Evolutionary conservation across 1,140 invertebrate genomes (phyloP).

Genomic region (Trichonephila clavata): DNA sequence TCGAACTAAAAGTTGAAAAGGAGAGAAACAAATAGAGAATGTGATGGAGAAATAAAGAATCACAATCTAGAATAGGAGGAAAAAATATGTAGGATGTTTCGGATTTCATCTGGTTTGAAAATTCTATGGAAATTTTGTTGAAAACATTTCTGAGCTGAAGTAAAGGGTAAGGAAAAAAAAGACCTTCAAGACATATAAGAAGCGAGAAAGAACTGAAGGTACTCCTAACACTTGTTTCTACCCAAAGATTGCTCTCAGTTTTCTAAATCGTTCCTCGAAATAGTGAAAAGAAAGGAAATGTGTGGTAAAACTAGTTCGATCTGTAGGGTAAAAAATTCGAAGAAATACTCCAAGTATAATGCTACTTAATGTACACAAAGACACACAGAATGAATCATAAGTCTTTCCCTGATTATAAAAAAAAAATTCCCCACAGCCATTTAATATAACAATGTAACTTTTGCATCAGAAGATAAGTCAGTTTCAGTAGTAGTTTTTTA

Average conservation of each 20-base stretch:
- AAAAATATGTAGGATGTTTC: constrained; percentile 2
- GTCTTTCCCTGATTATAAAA: no score
- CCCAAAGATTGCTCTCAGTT: background rate
- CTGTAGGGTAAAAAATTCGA: constrained; percentile 31
- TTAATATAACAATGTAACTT: no score
- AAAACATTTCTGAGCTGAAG: constrained; percentile 46
- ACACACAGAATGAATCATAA: no score
- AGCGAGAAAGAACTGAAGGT: background rate
- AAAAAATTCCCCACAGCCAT: no score
- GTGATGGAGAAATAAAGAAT: background rate
- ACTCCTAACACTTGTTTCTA: background rate
- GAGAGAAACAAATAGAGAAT: background rate
- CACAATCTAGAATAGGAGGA: background rate
- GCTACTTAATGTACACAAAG: no score
- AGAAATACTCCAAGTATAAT: no score
- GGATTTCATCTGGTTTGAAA: constrained; percentile 45
- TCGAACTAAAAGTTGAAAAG: constrained; percentile 44
- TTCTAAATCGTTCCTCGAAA: background rate
- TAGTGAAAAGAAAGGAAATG: background rate
- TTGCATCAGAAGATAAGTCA: no score
- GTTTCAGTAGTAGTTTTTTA: no score
- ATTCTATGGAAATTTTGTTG: constrained; percentile 48
- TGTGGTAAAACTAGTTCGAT: background rate
- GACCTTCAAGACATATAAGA: background rate
- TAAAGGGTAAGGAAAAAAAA: background rate